Evolutionary conservation across 2,797 vertebrate genomes (phyloP).

Genomic region (Hemibagrus guttatus): DNA sequence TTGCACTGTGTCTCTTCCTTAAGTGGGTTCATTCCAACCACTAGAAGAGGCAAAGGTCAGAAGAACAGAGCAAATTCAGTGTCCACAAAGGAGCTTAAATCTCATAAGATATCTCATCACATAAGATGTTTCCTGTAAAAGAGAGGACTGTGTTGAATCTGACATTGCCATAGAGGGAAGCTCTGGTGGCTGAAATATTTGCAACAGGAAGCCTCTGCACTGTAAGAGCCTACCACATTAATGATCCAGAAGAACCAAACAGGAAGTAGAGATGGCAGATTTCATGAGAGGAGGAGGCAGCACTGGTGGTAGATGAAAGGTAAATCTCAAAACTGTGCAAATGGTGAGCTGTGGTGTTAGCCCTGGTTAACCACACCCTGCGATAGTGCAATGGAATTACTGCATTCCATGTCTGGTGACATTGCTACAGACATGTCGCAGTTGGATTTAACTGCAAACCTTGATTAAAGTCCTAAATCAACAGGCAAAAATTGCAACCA

Average conservation of each 20-base stretch:
- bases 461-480: not conserved
- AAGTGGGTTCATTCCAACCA: not conserved
- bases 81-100: not conserved
- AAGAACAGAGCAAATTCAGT: not conserved
- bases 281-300: not conserved
- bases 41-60: not conserved
- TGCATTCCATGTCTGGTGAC: not conserved
- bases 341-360: not conserved
- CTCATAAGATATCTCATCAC: not conserved
- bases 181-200: not conserved
- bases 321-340: not conserved
- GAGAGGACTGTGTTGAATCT: not conserved
- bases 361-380: not conserved
- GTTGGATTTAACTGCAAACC: not conserved
- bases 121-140: not conserved
- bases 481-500: not conserved
- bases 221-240: too few species aligned
- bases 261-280: not conserved
- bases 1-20: not conserved
- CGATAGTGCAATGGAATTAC: not conserved
- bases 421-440: not conserved
- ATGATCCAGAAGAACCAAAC: too few species aligned
- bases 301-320: not conserved
- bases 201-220: not conserved
- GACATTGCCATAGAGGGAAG: not conserved